Evolutionary conservation across 2,113 vertebrate genomes (phyloP).

Genomic region (human (Homo sapiens)): GRCh38 chr5:163869501-163870000

Average conservation of each 20-base stretch:
- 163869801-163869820: background rate
- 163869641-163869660: background rate
- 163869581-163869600: background rate
- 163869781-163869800: constrained; percentile 41
- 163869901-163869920: constrained; percentile 51
- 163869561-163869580: constrained; percentile 23
- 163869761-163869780: background rate
- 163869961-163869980: constrained; percentile 76
- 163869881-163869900: constrained; percentile 50
- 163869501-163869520: background rate
- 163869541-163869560: background rate
- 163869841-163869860: background rate
- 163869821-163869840: constrained; percentile 59
- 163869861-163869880: constrained; percentile 53
- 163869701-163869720: constrained; percentile 17
- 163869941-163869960: constrained; percentile 72
- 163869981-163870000: constrained; percentile 78
- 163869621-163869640: background rate
- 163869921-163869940: constrained; percentile 53
- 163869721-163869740: background rate
- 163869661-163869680: background rate
- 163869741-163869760: constrained; percentile 42
- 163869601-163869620: background rate
- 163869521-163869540: constrained; percentile 15
- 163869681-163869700: background rate